Evolutionary conservation across 2,113 vertebrate species (phyloP).

Genomic region (Marmota flaviventris): DNA sequence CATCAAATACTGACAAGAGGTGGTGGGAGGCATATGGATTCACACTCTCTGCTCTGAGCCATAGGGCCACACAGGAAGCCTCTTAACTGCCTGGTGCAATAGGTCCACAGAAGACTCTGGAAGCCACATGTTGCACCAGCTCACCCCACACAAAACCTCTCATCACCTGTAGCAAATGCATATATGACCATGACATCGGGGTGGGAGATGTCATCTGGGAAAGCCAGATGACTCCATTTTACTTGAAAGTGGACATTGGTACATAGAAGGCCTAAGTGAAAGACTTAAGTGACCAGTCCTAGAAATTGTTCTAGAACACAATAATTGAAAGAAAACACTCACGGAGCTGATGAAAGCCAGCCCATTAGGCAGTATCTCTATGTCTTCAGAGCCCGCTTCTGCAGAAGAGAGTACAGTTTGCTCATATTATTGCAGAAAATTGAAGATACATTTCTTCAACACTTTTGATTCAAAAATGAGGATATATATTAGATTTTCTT

Average conservation of each 20-base stretch:
- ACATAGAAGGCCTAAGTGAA: neutral
- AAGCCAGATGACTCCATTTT: neutral
- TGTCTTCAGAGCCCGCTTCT: constrained; percentile 89
- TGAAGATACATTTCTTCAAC: neutral
- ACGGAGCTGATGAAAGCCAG: constrained; percentile 89
- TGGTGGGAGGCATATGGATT: neutral
- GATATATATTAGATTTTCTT: neutral
- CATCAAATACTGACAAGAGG: neutral
- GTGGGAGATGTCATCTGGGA: no score
- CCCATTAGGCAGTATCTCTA: constrained; percentile 89
- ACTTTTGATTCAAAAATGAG: neutral
- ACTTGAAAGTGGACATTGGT: neutral
- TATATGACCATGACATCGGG: no score
- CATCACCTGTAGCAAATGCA: neutral
- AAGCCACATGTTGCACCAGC: neutral
- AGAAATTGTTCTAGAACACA: neutral
- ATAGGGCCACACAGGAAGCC: neutral
- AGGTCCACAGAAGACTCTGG: neutral
- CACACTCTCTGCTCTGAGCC: neutral
- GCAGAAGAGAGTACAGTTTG: constrained; percentile 31
- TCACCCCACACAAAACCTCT: neutral
- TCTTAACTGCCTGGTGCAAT: neutral
- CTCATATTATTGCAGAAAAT: neutral
- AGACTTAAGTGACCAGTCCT: neutral
- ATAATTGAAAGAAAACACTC: constrained; percentile 70